Percentiles rank a stretch among this genome's conserved stretches.
Evolutionary conservation across 2,113 vertebrate genomes (phyloP).

Genomic region (Chrysochloris asiatica): DNA sequence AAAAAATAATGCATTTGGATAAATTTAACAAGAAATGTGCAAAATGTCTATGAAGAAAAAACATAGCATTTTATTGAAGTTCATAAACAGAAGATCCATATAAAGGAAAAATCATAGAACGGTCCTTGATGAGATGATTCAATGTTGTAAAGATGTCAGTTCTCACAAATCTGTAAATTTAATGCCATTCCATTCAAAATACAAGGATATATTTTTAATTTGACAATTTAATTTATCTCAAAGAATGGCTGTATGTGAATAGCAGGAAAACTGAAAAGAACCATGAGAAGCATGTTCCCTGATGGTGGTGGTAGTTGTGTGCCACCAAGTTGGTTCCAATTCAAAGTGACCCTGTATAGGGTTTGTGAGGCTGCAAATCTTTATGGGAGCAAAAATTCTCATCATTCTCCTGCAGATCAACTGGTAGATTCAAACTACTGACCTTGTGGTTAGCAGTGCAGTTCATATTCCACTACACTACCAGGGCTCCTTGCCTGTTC

Average conservation of each 20-base stretch:
- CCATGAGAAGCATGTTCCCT: neutral
- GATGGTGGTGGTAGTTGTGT: too few species aligned
- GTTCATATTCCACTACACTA: too few species aligned
- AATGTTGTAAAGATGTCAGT: neutral
- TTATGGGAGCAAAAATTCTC: too few species aligned
- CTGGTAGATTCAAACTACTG: too few species aligned
- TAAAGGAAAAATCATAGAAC: neutral
- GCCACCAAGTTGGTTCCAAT: too few species aligned
- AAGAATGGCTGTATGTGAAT: neutral
- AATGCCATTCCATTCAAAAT: neutral
- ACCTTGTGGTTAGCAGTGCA: too few species aligned
- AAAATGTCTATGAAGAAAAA: slow-evolving; percentile 8
- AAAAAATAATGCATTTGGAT: neutral
- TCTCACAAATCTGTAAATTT: slow-evolving; percentile 17
- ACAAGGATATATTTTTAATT: slow-evolving; percentile 1
- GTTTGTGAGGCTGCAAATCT: too few species aligned
- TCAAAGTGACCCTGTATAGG: too few species aligned
- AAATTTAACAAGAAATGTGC: slow-evolving; percentile 8
- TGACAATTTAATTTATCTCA: slow-evolving; percentile 35
- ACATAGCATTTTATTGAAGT: neutral
- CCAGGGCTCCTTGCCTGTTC: too few species aligned
- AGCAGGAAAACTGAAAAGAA: neutral
- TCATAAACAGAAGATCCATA: neutral
- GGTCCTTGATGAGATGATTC: neutral
- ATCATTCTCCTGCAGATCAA: too few species aligned